A percentile compares a stretch with the other conserved stretches of the same genome.
Conservation (phyloP, 2,888 invertebrate species). For the Pelosia muscerda region DNA sequence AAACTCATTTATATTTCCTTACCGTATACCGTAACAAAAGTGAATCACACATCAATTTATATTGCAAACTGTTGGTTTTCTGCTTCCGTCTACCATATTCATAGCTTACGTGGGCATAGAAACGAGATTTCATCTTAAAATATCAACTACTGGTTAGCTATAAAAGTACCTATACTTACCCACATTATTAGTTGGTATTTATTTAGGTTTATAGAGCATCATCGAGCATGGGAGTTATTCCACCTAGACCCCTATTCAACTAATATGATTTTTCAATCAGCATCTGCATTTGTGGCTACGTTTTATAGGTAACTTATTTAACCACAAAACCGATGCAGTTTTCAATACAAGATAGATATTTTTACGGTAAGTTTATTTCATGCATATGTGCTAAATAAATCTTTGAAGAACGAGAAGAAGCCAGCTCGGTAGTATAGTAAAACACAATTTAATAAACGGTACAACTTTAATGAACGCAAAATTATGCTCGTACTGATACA, state of each 20-base stretch:
- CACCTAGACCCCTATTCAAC: too few species aligned
- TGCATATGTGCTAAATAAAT: too few species aligned
- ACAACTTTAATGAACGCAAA: background rate
- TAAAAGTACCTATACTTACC: background rate
- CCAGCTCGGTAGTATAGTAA: background rate
- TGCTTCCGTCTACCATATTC: constrained; percentile 27
- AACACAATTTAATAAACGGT: background rate
- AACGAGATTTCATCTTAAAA: constrained; percentile 19
- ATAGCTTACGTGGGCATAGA: constrained; percentile 22
- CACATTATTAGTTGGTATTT: too few species aligned
- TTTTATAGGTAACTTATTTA: too few species aligned
- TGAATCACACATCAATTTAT: constrained; percentile 43
- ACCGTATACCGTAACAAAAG: constrained; percentile 22
- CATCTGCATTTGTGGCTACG: too few species aligned
- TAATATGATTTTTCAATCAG: too few species aligned
- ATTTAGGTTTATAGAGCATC: too few species aligned
- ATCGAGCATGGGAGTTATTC: too few species aligned
- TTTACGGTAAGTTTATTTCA: too few species aligned
- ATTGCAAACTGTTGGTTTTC: constrained; percentile 37
- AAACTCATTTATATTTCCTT: constrained; percentile 30
- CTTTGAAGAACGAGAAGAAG: too few species aligned
- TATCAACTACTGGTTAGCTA: background rate
- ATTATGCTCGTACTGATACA: background rate
- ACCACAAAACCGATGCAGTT: too few species aligned
- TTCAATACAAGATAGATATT: too few species aligned